A percentile compares a stretch with the other conserved stretches of the same genome.
Evolutionary conservation across 2,888 invertebrate species (phyloP).

Genomic region (Drosophila mimica): DNA sequence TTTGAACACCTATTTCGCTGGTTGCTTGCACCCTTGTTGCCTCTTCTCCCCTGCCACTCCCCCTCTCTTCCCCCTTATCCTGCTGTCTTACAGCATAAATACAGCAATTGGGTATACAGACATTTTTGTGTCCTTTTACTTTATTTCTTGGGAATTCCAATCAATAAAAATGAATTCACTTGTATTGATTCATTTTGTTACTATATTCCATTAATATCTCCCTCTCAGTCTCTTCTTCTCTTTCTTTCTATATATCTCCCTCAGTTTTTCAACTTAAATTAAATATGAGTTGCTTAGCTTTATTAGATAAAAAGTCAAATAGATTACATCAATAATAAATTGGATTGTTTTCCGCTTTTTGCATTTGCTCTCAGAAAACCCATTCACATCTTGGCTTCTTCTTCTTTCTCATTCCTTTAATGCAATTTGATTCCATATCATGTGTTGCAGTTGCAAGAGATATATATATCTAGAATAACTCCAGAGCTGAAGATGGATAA

Average conservation of each 20-base stretch:
- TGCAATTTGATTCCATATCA: neutral
- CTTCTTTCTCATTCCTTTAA: neutral
- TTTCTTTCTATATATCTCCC: neutral
- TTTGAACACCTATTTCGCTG: slow-evolving; percentile 59
- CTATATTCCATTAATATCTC: slow-evolving; percentile 45
- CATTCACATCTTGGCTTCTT: neutral
- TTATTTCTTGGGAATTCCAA: slow-evolving; percentile 23
- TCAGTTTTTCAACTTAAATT: neutral
- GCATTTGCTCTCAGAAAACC: neutral
- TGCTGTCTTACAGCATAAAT: slow-evolving; percentile 6
- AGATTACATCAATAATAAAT: neutral
- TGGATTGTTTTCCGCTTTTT: neutral
- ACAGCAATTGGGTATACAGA: slow-evolving; percentile 24
- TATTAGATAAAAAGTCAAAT: neutral
- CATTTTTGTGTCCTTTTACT: slow-evolving; percentile 17
- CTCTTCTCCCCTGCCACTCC: neutral
- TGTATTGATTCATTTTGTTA: slow-evolving; percentile 53
- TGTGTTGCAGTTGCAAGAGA: neutral
- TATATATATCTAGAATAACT: neutral
- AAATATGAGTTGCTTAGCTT: neutral
- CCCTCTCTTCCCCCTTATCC: neutral
- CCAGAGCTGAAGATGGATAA: too few relatives aligned
- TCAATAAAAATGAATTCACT: slow-evolving; percentile 44
- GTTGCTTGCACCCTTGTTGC: slow-evolving; percentile 3
- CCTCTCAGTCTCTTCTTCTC: neutral